phyloP scores from a whole-genome alignment of 2,113 vertebrate genomes.

The Globicephala melas region DNA sequence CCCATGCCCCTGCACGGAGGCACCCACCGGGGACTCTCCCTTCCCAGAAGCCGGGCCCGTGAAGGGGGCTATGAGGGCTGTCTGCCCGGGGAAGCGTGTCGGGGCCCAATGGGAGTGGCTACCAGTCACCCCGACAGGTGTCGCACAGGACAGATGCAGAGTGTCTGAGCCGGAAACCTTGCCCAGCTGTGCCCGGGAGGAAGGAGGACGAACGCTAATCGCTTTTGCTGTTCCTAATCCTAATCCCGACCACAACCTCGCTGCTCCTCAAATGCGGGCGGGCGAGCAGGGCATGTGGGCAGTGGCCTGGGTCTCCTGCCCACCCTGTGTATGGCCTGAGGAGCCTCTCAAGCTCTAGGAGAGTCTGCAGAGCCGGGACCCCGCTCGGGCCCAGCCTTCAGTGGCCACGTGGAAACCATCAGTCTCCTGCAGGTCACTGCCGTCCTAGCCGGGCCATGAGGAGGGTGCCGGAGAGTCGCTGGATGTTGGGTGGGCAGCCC shows the following conservation, averaged over 20 bases:
- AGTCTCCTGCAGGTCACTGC: not conserved
- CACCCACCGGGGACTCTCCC: not conserved
- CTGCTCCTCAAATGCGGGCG: not conserved
- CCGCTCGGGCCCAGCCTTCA: not conserved
- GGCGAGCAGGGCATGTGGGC: not conserved
- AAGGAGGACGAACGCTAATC: not conserved
- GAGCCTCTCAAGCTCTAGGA: not conserved
- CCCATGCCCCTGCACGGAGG: fast-evolving
- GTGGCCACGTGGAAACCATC: not conserved
- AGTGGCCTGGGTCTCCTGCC: not conserved
- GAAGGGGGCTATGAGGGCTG: not conserved
- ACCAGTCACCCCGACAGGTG: not conserved
- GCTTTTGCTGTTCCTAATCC: conserved; percentile 28
- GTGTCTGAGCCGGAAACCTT: not conserved
- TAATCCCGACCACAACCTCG: not conserved
- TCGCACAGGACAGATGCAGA: fast-evolving
- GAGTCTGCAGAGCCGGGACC: not conserved
- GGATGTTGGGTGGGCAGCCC: not conserved
- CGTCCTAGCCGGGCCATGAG: not conserved
- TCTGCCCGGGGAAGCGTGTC: not conserved
- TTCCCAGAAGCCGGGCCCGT: not conserved
- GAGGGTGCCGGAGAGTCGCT: not conserved
- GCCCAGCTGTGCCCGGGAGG: not conserved
- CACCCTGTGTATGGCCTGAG: not conserved
- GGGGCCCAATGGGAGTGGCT: not conserved